A percentile compares a stretch with the other conserved stretches of the same genome.
Conservation (phyloP, 2,888 invertebrate genomes). For the Conchocele bisecta region DNA sequence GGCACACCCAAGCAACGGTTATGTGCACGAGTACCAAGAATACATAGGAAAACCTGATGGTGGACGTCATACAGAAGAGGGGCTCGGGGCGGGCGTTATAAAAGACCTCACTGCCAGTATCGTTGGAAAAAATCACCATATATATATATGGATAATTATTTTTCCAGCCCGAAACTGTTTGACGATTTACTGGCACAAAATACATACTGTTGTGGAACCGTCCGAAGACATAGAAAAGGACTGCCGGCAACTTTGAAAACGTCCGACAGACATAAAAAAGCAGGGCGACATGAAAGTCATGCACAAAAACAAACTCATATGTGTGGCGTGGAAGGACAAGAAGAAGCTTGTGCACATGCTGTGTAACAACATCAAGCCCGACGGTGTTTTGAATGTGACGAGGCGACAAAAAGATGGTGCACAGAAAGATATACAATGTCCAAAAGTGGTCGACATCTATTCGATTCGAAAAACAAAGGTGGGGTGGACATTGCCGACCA, state of each 20-base stretch:
- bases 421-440: not conserved
- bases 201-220: constrained; percentile 23
- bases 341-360: too few relatives aligned
- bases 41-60: constrained; percentile 13
- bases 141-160: constrained; percentile 42
- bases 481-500: not conserved
- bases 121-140: constrained; percentile 10
- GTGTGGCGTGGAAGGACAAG: constrained; percentile 22
- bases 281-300: too few relatives aligned
- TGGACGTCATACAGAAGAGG: constrained; percentile 18
- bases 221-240: constrained; percentile 8
- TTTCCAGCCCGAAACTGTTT: constrained; percentile 25
- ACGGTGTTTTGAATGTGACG: too few relatives aligned
- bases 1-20: constrained; percentile 21
- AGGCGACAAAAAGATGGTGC: constrained; percentile 1
- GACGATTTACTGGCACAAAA: not conserved
- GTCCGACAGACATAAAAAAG: too few relatives aligned
- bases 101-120: constrained; percentile 18
- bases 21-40: constrained; percentile 26
- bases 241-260: too few relatives aligned
- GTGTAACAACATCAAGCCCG: too few relatives aligned
- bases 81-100: constrained; percentile 17
- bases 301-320: too few relatives aligned
- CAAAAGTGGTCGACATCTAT: not conserved
- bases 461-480: not conserved